A percentile compares a stretch with the other conserved stretches of the same genome.
Evolutionary conservation across 2,888 invertebrate species (phyloP).

Genomic region (Chaitophorus viminalis): DNA sequence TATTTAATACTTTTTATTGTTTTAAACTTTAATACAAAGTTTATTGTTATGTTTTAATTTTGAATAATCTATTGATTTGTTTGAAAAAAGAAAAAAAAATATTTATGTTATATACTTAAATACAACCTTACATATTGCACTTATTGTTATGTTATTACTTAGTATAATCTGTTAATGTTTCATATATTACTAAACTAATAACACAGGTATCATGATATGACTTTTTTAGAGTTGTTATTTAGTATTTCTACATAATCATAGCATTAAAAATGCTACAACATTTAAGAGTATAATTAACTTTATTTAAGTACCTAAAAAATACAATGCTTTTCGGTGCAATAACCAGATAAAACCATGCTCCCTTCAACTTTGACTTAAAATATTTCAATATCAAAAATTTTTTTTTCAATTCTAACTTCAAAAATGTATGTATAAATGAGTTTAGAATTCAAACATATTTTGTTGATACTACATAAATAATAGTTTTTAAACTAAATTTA

Average conservation of each 20-base stretch:
- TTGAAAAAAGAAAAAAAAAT: constrained; percentile 10
- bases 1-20: constrained; percentile 4
- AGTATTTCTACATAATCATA: not conserved
- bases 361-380: no score
- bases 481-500: not conserved
- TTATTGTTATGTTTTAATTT: constrained; percentile 19
- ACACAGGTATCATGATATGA: constrained; percentile 7
- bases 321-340: not conserved
- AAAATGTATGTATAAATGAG: no score
- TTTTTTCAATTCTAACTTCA: not conserved
- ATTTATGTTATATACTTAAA: constrained; percentile 12
- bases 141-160: constrained; percentile 11
- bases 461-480: no score
- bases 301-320: no score
- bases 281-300: no score
- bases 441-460: no score
- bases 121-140: not conserved
- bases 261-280: no score
- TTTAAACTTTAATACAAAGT: constrained; percentile 8
- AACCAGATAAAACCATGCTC: not conserved
- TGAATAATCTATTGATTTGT: constrained; percentile 14
- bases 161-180: no score
- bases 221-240: constrained; percentile 8
- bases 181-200: no score
- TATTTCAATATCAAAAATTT: not conserved